Percentiles rank a stretch among this genome's conserved stretches.
These are phyloP conservation scores for Sabellastarte sp. DNA, from an alignment of 2,888 invertebrate species.

Conservation along the genomic window DNA sequence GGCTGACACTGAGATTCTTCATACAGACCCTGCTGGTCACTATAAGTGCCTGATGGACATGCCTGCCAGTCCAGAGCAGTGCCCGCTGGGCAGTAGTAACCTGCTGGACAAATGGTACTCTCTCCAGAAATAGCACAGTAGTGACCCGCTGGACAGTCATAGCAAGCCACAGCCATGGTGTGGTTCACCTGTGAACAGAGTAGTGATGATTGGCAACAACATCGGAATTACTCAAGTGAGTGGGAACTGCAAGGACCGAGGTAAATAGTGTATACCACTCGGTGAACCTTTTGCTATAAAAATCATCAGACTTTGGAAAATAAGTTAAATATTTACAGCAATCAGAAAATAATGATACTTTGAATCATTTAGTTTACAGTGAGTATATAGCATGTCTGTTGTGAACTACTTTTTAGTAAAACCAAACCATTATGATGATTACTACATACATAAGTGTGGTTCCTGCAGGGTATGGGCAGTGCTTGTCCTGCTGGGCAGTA, in stretches of 20 bases:
- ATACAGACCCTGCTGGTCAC: conserved; percentile 43
- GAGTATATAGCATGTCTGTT: too few species aligned
- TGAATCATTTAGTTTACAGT: too few species aligned
- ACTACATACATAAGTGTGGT: conserved; percentile 47
- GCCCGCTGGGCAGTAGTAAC: conserved; percentile 53
- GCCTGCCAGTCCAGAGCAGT: conserved; percentile 51
- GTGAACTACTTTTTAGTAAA: too few species aligned
- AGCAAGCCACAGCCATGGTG: conserved; percentile 49
- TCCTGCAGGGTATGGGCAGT: conserved; percentile 46
- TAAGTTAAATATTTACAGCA: too few species aligned
- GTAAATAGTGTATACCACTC: too few species aligned
- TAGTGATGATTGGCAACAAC: too few species aligned
- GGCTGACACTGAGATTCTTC: conserved; percentile 46
- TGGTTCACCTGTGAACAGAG: conserved; percentile 44
- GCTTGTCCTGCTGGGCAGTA: conserved; percentile 50
- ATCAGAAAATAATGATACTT: too few species aligned
- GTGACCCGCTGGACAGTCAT: conserved; percentile 50
- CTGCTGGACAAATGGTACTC: conserved; percentile 44
- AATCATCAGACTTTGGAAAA: too few species aligned
- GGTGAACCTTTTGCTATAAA: too few species aligned
- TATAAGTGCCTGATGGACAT: conserved; percentile 54
- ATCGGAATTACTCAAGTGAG: too few species aligned
- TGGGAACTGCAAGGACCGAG: too few species aligned
- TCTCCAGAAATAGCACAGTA: conserved; percentile 46
- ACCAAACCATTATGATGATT: too few species aligned